These are phyloP conservation scores for Lepidocyrtoides sp. DNA, from an alignment of 2,888 invertebrate genomes.

Conservation along the genomic window DNA sequence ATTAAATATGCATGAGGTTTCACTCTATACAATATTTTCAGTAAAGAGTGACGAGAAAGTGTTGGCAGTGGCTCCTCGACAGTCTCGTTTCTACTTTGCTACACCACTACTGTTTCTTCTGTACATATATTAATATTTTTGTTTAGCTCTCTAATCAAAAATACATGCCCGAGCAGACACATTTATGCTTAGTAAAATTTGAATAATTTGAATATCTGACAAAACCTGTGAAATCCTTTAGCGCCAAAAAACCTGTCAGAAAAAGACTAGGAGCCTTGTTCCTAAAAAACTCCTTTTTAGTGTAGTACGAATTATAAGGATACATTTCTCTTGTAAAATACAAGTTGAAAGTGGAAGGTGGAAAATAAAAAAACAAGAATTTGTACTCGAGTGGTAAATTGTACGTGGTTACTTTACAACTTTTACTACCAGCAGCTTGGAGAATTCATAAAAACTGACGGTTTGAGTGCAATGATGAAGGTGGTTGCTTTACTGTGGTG, in stretches of 20 bases:
- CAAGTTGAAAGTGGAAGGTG: not conserved
- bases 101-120: not conserved
- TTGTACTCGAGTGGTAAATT: slow-evolving; percentile 1
- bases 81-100: not conserved
- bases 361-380: not conserved
- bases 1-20: slow-evolving; percentile 71
- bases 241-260: not conserved
- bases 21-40: slow-evolving; percentile 2
- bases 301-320: not conserved
- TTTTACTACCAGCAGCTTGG: slow-evolving; percentile 1
- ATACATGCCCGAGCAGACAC: not conserved
- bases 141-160: slow-evolving; percentile 37
- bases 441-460: slow-evolving; percentile 6
- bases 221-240: not conserved
- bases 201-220: not conserved
- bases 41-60: slow-evolving; percentile 43
- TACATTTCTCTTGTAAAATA: not conserved
- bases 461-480: not conserved
- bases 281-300: not conserved
- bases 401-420: not conserved
- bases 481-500: slow-evolving; percentile 41
- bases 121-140: slow-evolving; percentile 45
- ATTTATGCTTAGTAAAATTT: not conserved
- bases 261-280: not conserved
- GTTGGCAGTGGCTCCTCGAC: not conserved